Evolutionary conservation across 2,888 invertebrate genomes (phyloP).

Genomic region (Nasonovia ribisnigri): DNA sequence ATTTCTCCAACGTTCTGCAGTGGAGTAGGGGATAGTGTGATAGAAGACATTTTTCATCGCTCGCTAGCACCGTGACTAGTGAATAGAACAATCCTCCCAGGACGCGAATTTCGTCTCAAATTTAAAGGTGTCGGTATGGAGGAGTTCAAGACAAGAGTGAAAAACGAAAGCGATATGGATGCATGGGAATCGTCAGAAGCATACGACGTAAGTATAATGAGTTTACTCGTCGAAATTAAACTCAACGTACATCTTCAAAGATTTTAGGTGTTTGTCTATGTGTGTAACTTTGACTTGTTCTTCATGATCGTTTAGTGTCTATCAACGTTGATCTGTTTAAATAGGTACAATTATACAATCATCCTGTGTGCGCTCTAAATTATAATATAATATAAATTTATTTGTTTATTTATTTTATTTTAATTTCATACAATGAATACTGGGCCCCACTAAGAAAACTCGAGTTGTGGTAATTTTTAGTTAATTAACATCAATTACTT

Average conservation of each 20-base stretch:
- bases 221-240: not conserved
- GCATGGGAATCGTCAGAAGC: conserved; percentile 89
- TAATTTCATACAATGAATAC: too few relatives aligned
- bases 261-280: not conserved
- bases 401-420: too few relatives aligned
- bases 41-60: too few relatives aligned
- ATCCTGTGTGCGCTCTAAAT: not conserved
- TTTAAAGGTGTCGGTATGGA: conserved; percentile 28
- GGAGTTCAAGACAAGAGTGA: conserved; percentile 57
- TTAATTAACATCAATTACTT: not conserved
- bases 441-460: too few relatives aligned
- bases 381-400: not conserved
- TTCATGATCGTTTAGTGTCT: not conserved
- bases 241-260: not conserved
- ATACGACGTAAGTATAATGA: conserved; percentile 76
- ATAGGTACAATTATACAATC: not conserved
- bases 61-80: too few relatives aligned
- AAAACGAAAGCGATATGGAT: conserved; percentile 75
- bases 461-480: not conserved
- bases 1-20: too few relatives aligned
- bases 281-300: not conserved
- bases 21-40: too few relatives aligned
- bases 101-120: too few relatives aligned
- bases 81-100: not conserved
- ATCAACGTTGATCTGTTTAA: not conserved